A percentile compares a stretch with the other conserved stretches of the same genome.
These are phyloP conservation scores for Melanotus villosus DNA, from an alignment of 2,888 invertebrate genomes.

Conservation along the genomic window DNA sequence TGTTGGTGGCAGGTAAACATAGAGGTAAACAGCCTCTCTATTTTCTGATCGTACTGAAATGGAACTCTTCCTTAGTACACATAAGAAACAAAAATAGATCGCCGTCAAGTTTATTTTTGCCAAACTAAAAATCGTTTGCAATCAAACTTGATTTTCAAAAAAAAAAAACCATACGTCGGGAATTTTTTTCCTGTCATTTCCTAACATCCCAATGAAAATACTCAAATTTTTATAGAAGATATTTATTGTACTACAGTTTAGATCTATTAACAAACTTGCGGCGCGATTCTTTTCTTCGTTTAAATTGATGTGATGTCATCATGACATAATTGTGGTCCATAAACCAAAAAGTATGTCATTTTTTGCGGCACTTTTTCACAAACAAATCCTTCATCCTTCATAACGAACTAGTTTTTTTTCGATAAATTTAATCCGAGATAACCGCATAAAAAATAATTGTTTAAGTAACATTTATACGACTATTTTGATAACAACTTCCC, in stretches of 20 bases:
- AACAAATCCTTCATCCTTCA: conserved; percentile 11
- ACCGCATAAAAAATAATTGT: not conserved
- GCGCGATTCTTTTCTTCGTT: conserved; percentile 4
- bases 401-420: not conserved
- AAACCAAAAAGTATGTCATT: conserved; percentile 26
- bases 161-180: no score
- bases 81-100: no score
- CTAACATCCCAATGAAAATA: no score
- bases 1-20: conserved; percentile 52
- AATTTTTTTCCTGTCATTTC: no score
- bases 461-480: no score
- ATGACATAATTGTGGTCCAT: conserved; percentile 31
- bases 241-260: not conserved
- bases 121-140: no score
- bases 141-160: no score
- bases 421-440: not conserved
- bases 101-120: no score
- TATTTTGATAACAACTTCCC: no score
- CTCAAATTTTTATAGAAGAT: not conserved
- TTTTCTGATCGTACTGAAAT: conserved; percentile 1
- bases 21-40: conserved; percentile 45
- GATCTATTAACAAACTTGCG: not conserved
- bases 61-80: no score
- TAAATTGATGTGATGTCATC: conserved; percentile 43
- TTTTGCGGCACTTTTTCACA: conserved; percentile 15